Evolutionary conservation across 2,888 invertebrate genomes (phyloP), one percentile per base, ranked within the genome.

Genomic region (Xestia xanthographa): DNA sequence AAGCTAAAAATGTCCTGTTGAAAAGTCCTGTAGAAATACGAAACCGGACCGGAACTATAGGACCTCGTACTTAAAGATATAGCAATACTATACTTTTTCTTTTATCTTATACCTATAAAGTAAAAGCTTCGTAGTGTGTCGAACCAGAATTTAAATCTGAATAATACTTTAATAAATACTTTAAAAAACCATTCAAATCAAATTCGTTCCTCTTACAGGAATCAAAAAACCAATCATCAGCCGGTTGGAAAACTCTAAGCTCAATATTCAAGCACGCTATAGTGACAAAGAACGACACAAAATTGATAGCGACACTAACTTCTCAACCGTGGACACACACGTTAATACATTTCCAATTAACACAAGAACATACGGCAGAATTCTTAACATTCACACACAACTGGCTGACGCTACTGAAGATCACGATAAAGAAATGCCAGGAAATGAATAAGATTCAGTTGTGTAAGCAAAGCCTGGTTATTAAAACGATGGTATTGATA

Each of bases 281-380:
- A 20, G 87, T 92, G 0, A 88, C 91, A 3, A 94, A 93, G 84
- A 94, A 93, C 74, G 96, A 96, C 72, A 87, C 93, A 1, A 93
- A 92, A 70, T 75, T 96, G 6, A 92, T 94, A 0, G 92, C 93
- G 1, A 92, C 89, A 3, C 88, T 96, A 0, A 95, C 95, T 2
- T 94, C 94, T 0, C 96, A 96, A 83, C 95, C 95, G 0, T 96
- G 96, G 96, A 96, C 95, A 0, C 93, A 95, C 84, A 92, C 92
- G 0, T 86, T 96, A 3, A 91, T 96, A 87, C 92, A 94, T 73
- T 96, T 95, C 82, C 95, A 96, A 92, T 82, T 95, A n/a, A 92
- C 95, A 14, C 94, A 95, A 68, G 92, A 90, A 9, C 82, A 92
- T 0, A 93, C 94, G 0, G 83, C 90, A 12, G 96, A 96, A 80